Base-by-base conservation (phyloP, 2,797 vertebrate species). In the Sparidentex hasta region DNA sequence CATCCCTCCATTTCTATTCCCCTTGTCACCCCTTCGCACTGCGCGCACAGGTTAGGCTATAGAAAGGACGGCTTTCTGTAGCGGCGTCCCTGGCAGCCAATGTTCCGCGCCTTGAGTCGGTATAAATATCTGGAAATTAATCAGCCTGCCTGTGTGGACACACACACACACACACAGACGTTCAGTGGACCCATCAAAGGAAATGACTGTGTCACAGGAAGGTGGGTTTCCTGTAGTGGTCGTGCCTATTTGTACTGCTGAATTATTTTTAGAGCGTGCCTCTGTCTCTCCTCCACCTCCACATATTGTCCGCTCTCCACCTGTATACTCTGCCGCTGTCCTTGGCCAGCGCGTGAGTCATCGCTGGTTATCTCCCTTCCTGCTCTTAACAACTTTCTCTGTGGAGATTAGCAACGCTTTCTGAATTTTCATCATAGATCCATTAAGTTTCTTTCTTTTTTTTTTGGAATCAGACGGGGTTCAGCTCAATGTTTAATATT, bases 221-320 rank as follows among this genome's bases (percentile, higher is more conserved):
- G 65, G 73, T 68, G 79, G 75, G 70, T 50, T 67, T 25, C 62
- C 55, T 4, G 4, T 47, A 74, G 58, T 67, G 74, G 46, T 51
- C 3, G 1, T 17, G 50, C 25, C 64, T 74, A 41, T 68, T 65
- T 65, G 33, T 75, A 52, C 64, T 50, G n/a, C n/a, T 21, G 27
- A 56, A 77, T 77, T 90, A 90, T 91, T 88, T 92, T 90, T 87
- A 88, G 84, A 69, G 52, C 25, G 41, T 74, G 61, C 87, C 78
- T 80, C 83, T 27, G 18, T 71, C 76, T 71, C 46, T 43, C 17
- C n/a, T 48, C 48, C 58, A 41, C 81, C 74, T 74, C 29, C 71
- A n/a, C 70, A 69, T 46, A 63, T 78, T 75, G 74, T 92, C 83
- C 54, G 0, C 58, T 69, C 47, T 59, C 62, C 23, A 54, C 63